Conservation (phyloP, 2,113 vertebrate genomes). For the Aepyceros melampus region DNA sequence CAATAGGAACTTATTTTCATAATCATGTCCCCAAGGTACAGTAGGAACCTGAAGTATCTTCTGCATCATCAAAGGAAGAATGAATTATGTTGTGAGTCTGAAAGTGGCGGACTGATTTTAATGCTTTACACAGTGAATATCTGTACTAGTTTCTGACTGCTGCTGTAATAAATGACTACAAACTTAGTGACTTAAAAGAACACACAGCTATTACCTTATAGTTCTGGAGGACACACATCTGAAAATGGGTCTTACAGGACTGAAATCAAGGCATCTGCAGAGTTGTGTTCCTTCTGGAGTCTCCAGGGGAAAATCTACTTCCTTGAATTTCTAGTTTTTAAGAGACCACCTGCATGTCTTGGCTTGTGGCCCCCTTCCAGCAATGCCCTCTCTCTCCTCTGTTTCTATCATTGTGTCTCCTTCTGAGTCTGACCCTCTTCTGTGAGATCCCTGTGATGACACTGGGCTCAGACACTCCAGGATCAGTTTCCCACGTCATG, state of each 20-base stretch:
- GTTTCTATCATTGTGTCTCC: background rate
- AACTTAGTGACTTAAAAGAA: background rate
- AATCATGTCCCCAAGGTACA: background rate
- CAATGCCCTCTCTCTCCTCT: background rate
- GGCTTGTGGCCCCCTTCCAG: background rate
- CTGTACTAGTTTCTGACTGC: background rate
- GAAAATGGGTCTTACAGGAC: background rate
- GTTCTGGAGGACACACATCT: background rate
- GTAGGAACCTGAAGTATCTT: background rate
- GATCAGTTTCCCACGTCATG: background rate
- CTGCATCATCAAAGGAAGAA: background rate
- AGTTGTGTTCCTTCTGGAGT: background rate
- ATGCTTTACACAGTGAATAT: fast-evolving
- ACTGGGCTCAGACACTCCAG: fast-evolving
- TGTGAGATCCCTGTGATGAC: background rate
- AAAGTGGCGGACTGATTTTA: background rate
- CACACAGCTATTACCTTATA: no score
- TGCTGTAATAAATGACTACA: background rate
- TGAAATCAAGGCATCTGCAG: background rate
- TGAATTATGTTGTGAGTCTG: no score
- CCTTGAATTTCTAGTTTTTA: background rate
- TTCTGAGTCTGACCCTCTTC: background rate
- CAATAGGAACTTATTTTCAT: background rate
- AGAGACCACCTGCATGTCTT: background rate
- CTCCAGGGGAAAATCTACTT: background rate